A percentile compares a stretch with the other conserved stretches of the same genome.
Evolutionary conservation across 2,888 invertebrate genomes (phyloP).

Genomic region (Nebria salina): DNA sequence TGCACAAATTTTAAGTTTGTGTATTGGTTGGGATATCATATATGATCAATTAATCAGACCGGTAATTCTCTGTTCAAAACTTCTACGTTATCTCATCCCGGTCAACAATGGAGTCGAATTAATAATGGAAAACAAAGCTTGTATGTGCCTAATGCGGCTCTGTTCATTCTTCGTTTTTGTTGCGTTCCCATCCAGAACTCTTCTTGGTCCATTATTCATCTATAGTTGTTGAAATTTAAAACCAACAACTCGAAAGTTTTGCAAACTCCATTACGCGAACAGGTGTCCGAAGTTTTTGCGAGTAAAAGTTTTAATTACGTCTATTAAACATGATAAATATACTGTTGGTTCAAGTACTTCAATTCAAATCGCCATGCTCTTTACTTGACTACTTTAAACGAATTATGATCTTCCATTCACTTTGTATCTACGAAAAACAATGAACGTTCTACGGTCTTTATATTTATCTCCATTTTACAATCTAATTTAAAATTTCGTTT

Average conservation of each 20-base stretch:
- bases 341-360: not conserved
- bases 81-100: not conserved
- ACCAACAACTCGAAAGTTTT: slow-evolving; percentile 30
- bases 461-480: too few species aligned
- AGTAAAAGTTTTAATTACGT: slow-evolving; percentile 40
- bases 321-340: slow-evolving; percentile 44
- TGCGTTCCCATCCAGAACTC: not conserved
- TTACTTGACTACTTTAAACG: not conserved
- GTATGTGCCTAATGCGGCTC: slow-evolving; percentile 4
- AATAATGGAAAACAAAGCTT: slow-evolving; percentile 40
- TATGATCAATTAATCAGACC: not conserved
- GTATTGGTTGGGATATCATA: not conserved
- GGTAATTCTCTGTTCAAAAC: not conserved
- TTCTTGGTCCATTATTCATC: slow-evolving; percentile 37
- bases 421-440: too few species aligned
- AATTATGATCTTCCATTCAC: not conserved
- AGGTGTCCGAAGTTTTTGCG: slow-evolving; percentile 38
- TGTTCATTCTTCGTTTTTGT: not conserved
- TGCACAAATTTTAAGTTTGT: too few species aligned
- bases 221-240: slow-evolving; percentile 44
- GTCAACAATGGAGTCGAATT: slow-evolving; percentile 32
- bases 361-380: not conserved
- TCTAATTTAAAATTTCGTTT: too few species aligned
- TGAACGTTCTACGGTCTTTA: too few species aligned
- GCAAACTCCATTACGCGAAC: slow-evolving; percentile 39